These are phyloP conservation scores for Cherax destructor DNA, from an alignment of 1,140 invertebrate genomes.

Conservation along the genomic window DNA sequence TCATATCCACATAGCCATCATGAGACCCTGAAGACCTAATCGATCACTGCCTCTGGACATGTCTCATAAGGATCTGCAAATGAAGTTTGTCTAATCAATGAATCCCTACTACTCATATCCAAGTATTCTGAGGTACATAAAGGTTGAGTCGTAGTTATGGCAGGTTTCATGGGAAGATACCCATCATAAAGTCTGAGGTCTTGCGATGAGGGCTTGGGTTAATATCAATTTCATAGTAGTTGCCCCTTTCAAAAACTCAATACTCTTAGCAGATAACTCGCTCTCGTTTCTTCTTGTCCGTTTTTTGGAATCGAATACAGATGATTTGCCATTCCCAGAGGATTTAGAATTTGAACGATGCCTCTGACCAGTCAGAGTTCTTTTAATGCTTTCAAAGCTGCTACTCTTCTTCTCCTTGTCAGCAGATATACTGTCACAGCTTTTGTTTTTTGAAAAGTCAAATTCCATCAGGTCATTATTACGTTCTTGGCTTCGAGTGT, in stretches of 20 bases:
- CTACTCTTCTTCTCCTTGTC: constrained; percentile 70
- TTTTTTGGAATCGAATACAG: constrained; percentile 60
- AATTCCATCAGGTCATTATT: constrained; percentile 69
- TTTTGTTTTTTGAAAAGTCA: constrained; percentile 72
- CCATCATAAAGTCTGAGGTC: constrained; percentile 53
- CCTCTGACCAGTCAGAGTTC: constrained; percentile 65
- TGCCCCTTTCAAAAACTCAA: constrained; percentile 48
- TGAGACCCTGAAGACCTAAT: constrained; percentile 42
- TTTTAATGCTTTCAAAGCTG: constrained; percentile 68
- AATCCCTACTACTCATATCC: constrained; percentile 55
- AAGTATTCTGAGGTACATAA: constrained; percentile 61
- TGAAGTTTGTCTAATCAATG: constrained; percentile 32
- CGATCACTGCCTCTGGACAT: constrained; percentile 44
- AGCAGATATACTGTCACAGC: constrained; percentile 66
- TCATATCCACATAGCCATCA: constrained; percentile 71
- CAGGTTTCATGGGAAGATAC: constrained; percentile 68
- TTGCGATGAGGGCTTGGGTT: constrained; percentile 68
- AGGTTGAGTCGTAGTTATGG: constrained; percentile 51
- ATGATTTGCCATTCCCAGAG: constrained; percentile 61
- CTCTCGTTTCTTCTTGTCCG: constrained; percentile 69
- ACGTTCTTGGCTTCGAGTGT: constrained; percentile 57
- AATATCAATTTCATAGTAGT: constrained; percentile 63
- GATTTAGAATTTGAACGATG: constrained; percentile 68
- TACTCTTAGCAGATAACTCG: constrained; percentile 60
- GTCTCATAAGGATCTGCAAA: constrained; percentile 41